These are phyloP conservation scores for Rhagonycha lutea DNA, from an alignment of 2,888 invertebrate species.

Conservation along the genomic window DNA sequence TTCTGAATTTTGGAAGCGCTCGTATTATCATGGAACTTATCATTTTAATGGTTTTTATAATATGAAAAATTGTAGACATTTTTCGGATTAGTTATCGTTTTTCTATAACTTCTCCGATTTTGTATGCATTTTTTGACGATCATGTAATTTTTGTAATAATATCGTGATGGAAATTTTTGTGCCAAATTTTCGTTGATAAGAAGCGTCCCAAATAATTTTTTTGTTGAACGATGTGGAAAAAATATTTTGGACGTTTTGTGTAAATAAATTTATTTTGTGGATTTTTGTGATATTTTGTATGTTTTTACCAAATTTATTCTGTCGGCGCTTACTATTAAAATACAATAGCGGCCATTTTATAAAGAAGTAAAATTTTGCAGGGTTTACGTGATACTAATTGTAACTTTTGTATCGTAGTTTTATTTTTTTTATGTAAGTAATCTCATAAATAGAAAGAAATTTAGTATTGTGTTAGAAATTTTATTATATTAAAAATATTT, in stretches of 20 bases:
- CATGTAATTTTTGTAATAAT: background rate
- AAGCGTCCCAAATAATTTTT: background rate
- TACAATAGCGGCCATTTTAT: background rate
- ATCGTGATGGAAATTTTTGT: background rate
- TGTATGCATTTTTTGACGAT: background rate
- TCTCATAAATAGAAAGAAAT: background rate
- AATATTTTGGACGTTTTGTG: background rate
- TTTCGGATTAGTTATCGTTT: background rate
- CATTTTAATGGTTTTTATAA: background rate
- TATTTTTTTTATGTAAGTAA: background rate
- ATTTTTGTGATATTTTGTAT: background rate
- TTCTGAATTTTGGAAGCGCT: conserved; percentile 27
- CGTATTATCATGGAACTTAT: background rate
- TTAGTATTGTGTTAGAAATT: background rate
- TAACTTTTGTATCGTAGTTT: background rate
- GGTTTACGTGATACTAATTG: background rate
- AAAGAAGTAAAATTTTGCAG: background rate
- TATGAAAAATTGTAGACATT: background rate
- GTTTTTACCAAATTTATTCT: background rate
- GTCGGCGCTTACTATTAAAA: background rate
- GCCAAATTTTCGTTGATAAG: background rate
- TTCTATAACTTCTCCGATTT: background rate
- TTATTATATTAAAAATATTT: background rate
- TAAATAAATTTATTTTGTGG: background rate
- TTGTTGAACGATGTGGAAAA: background rate